A percentile compares a stretch with the other conserved stretches of the same genome.
Conservation (phyloP, 2,113 vertebrate genomes). For the Brachyistius frenatus region DNA sequence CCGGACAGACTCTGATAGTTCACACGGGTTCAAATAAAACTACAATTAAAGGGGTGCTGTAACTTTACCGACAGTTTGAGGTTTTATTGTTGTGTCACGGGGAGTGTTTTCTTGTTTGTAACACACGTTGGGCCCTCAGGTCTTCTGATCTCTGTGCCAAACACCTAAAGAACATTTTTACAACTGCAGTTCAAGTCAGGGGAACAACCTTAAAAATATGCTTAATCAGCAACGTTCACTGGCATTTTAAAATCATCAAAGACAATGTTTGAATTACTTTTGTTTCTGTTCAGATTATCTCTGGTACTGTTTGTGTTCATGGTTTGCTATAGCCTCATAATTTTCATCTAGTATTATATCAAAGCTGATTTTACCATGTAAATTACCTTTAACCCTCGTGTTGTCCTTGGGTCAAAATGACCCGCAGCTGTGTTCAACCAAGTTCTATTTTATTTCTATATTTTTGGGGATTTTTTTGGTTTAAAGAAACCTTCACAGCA, state of each 20-base stretch:
- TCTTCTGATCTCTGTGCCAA: background rate
- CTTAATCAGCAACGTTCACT: background rate
- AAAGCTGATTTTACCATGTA: background rate
- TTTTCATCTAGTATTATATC: background rate
- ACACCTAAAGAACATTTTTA: conserved; percentile 2
- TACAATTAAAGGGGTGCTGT: background rate
- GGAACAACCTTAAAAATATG: background rate
- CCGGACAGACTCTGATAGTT: conserved; percentile 20
- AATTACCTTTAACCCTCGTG: too few relatives aligned
- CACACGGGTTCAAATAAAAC: conserved; percentile 58
- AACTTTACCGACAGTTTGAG: background rate
- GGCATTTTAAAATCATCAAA: background rate
- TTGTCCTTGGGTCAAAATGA: too few relatives aligned
- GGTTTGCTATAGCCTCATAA: background rate
- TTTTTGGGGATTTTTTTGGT: too few relatives aligned
- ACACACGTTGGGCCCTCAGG: background rate
- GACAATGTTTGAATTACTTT: background rate
- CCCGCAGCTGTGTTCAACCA: too few relatives aligned
- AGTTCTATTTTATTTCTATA: too few relatives aligned
- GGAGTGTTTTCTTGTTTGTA: conserved; percentile 14
- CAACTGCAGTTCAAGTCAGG: background rate
- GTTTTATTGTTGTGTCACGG: conserved; percentile 9
- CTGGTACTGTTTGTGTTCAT: background rate
- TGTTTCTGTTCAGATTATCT: background rate
- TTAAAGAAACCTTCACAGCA: too few relatives aligned